phyloP scores from a whole-genome alignment of 1,140 invertebrate genomes.

The Eriosoma lanigerum region DNA sequence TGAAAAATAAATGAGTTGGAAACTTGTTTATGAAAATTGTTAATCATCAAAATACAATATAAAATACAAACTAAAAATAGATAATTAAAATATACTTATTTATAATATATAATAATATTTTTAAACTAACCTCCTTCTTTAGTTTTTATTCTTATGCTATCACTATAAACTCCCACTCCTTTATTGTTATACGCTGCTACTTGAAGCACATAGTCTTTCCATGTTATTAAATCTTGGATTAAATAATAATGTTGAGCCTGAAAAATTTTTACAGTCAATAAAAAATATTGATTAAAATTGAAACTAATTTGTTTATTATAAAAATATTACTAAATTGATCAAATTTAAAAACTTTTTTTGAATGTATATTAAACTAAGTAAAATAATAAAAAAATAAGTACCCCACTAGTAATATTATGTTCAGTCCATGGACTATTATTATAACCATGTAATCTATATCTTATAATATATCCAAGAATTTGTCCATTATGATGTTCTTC shows the following conservation, averaged over 20 bases:
- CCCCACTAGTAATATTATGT: conserved; percentile 88
- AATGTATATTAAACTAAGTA: not conserved
- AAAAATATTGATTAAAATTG: not conserved
- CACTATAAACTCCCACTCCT: conserved; percentile 89
- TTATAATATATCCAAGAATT: conserved; percentile 88
- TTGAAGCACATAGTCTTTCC: conserved; percentile 97
- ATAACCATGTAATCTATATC: conserved; percentile 89
- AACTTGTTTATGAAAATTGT: too few species aligned
- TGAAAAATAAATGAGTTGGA: not conserved
- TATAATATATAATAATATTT: too few species aligned
- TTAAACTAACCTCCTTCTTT: conserved; percentile 89
- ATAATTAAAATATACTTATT: too few species aligned
- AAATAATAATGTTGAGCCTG: conserved; percentile 85
- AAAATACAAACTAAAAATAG: conserved; percentile 20
- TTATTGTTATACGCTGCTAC: conserved; percentile 97
- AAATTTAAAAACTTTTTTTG: not conserved
- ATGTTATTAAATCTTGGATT: conserved; percentile 92
- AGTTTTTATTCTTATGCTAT: conserved; percentile 90
- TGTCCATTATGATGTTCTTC: conserved; percentile 93
- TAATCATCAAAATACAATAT: not conserved
- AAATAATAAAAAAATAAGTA: conserved; percentile 53
- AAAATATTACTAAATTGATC: too few species aligned
- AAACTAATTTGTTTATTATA: too few species aligned
- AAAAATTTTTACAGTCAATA: conserved; percentile 36
- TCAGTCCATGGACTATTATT: conserved; percentile 84